Percentiles rank a stretch among this genome's conserved stretches.
phyloP scores from a whole-genome alignment of 2,113 vertebrate genomes.

The Phoenicopterus ruber region DNA sequence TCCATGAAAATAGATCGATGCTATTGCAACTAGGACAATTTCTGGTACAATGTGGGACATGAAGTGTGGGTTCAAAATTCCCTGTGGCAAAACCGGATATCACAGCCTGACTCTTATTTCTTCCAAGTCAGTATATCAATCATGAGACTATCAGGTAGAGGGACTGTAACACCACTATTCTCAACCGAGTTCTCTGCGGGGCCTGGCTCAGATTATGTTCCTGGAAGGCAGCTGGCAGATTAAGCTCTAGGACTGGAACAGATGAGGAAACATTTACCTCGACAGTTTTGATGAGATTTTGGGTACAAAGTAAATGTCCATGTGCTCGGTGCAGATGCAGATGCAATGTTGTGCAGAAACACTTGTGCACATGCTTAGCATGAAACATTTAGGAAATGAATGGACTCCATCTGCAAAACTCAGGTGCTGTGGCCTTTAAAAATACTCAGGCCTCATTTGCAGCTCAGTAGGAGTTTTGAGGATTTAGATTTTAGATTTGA shows the following conservation, averaged over 20 bases:
- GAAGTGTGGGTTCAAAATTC: background rate
- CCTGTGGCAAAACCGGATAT: background rate
- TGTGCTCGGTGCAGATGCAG: background rate
- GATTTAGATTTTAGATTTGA: background rate
- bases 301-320: background rate
- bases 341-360: background rate
- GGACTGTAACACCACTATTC: background rate
- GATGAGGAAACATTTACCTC: background rate
- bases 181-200: accelerated
- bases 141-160: background rate
- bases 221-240: background rate
- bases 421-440: background rate
- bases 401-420: background rate
- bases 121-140: background rate
- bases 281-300: background rate
- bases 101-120: background rate
- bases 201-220: background rate
- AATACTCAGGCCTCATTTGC: background rate
- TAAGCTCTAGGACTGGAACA: background rate
- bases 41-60: background rate
- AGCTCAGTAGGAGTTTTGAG: background rate
- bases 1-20: accelerated
- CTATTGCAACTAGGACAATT: background rate
- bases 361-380: background rate
- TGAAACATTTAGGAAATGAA: background rate